phyloP scores from a whole-genome alignment of 1,140 invertebrate genomes.

The Heliconius melpomene region DNA sequence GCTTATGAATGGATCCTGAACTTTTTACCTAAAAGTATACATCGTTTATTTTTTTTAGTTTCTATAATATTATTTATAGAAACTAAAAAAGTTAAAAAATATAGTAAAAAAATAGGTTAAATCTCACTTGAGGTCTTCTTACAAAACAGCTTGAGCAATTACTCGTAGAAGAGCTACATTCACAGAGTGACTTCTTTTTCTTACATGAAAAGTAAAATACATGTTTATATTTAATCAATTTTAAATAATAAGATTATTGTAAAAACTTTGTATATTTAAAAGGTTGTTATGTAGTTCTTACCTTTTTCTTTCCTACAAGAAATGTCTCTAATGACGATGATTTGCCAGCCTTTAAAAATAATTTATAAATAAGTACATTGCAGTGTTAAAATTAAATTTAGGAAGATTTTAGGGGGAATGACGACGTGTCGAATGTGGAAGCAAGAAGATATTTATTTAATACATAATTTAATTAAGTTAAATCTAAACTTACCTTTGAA shows the following conservation, averaged over 20 bases:
- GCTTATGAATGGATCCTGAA: slow-evolving; percentile 1
- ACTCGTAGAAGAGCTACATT: slow-evolving; percentile 41
- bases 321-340: slow-evolving; percentile 4
- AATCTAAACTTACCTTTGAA: slow-evolving; percentile 15
- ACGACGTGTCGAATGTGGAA: too few relatives aligned
- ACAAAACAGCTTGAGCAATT: slow-evolving; percentile 53
- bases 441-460: not conserved
- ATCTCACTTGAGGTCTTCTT: slow-evolving; percentile 45
- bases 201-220: not conserved
- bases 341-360: not conserved
- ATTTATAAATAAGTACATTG: not conserved
- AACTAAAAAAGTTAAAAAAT: too few relatives aligned
- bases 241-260: not conserved
- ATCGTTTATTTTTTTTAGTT: not conserved
- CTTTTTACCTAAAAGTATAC: not conserved
- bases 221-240: not conserved
- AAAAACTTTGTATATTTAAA: not conserved
- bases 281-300: not conserved
- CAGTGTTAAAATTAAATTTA: not conserved
- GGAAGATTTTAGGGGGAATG: not conserved
- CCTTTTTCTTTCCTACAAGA: slow-evolving; percentile 26
- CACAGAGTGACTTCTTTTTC: slow-evolving; percentile 44
- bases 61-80: too few relatives aligned
- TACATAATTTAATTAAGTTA: too few relatives aligned
- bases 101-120: too few relatives aligned